Conservation (phyloP, 1,140 invertebrate species). For the Epicauta chinensis region DNA sequence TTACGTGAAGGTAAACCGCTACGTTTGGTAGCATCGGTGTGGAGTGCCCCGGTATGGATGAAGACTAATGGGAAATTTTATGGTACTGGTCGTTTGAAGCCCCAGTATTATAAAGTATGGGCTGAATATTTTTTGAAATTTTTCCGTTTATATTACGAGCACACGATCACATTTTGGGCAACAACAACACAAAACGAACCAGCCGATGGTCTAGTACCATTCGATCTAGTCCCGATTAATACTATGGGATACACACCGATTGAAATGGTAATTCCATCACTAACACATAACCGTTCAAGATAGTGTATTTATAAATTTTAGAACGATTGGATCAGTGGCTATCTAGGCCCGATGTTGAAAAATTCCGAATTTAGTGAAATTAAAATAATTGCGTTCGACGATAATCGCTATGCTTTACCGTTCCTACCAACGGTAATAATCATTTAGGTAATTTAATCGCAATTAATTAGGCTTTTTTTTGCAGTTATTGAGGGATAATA, state of each 20-base stretch:
- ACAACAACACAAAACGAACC: slow-evolving; percentile 44
- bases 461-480: slow-evolving; percentile 30
- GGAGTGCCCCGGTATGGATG: slow-evolving; percentile 91
- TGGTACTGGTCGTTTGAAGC: slow-evolving; percentile 52
- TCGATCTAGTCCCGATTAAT: slow-evolving; percentile 46
- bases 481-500: neutral
- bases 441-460: neutral
- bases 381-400: slow-evolving; percentile 64
- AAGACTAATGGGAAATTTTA: slow-evolving; percentile 67
- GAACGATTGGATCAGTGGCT: slow-evolving; percentile 56
- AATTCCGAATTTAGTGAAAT: slow-evolving; percentile 51
- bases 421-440: neutral
- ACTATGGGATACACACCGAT: slow-evolving; percentile 3
- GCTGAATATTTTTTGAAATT: slow-evolving; percentile 38
- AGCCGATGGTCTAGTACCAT: slow-evolving; percentile 3
- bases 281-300: neutral
- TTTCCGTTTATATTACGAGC: slow-evolving; percentile 37
- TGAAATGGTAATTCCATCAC: slow-evolving; percentile 46
- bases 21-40: slow-evolving; percentile 51
- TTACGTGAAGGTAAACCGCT: slow-evolving; percentile 35
- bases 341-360: slow-evolving; percentile 62
- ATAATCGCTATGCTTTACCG: slow-evolving; percentile 37
- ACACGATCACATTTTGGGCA: slow-evolving; percentile 38
- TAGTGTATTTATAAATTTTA: slow-evolving; percentile 30
- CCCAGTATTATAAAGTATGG: slow-evolving; percentile 33